phyloP scores from a whole-genome alignment of 1,140 invertebrate species.

The Drosophila fuyamai region DNA sequence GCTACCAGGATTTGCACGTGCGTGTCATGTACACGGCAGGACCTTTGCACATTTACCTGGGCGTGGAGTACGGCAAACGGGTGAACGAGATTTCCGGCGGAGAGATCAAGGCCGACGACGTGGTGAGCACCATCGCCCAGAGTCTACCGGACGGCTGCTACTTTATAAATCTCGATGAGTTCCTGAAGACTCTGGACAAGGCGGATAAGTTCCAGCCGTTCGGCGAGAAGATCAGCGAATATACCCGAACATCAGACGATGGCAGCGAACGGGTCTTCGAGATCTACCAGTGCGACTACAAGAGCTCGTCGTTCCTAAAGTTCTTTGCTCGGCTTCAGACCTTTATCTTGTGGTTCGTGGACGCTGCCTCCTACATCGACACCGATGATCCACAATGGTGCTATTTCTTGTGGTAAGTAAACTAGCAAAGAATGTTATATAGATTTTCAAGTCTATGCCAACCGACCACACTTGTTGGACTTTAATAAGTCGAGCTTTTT shows the following conservation, averaged over 20 bases:
- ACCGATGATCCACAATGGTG: slow-evolving; percentile 96
- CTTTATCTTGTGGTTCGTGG: slow-evolving; percentile 97
- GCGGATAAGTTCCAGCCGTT: slow-evolving; percentile 82
- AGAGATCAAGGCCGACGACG: slow-evolving; percentile 92
- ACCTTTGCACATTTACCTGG: slow-evolving; percentile 90
- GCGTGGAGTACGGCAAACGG: slow-evolving; percentile 73
- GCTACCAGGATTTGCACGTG: slow-evolving; percentile 93
- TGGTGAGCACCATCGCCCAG: slow-evolving; percentile 89
- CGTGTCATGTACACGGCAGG: slow-evolving; percentile 93
- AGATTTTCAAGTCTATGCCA: too few relatives aligned
- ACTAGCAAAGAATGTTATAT: not conserved
- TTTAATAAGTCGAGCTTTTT: too few relatives aligned
- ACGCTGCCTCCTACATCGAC: slow-evolving; percentile 96
- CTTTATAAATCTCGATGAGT: slow-evolving; percentile 83
- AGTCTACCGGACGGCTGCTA: slow-evolving; percentile 86
- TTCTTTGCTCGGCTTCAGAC: slow-evolving; percentile 95
- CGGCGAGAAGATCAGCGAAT: slow-evolving; percentile 85
- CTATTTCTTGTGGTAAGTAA: slow-evolving; percentile 94
- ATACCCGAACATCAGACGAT: slow-evolving; percentile 83
- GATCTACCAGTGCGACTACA: slow-evolving; percentile 91
- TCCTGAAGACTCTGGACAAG: slow-evolving; percentile 79
- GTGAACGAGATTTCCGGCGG: slow-evolving; percentile 79
- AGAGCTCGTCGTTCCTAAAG: slow-evolving; percentile 89
- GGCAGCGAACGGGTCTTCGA: slow-evolving; percentile 89
- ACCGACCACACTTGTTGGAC: too few relatives aligned